Percentiles rank a stretch among this genome's conserved stretches.
These are phyloP conservation scores for Dicranocentrus wangi DNA, from an alignment of 2,888 invertebrate species.

Conservation along the genomic window DNA sequence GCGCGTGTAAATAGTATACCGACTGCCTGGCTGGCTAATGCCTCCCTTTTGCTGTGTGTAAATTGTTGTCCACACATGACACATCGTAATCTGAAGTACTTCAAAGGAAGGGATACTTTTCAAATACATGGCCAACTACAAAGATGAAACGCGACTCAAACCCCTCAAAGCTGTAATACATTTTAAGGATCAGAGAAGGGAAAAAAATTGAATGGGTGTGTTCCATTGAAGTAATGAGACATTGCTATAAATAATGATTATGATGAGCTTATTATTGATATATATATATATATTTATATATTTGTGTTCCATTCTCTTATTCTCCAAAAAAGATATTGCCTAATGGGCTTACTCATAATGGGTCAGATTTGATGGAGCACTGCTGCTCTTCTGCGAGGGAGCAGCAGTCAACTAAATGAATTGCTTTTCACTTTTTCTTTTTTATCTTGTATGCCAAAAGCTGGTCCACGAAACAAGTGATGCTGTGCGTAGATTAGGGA, in stretches of 20 bases:
- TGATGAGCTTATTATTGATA: neutral
- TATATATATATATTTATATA: constrained; percentile 6
- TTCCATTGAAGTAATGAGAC: constrained; percentile 14
- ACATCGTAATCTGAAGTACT: neutral
- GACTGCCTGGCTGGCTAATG: no score
- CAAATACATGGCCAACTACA: no score
- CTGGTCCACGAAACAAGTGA: neutral
- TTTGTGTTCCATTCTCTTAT: constrained; percentile 9
- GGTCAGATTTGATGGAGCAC: constrained; percentile 28
- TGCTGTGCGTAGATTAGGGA: neutral
- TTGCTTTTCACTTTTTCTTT: neutral
- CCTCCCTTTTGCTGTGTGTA: neutral
- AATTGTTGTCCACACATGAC: constrained; percentile 22
- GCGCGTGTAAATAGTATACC: neutral
- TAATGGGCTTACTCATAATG: constrained; percentile 40
- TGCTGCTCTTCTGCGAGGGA: neutral
- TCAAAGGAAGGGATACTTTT: no score
- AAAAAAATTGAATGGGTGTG: neutral
- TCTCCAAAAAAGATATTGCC: neutral
- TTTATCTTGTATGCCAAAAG: neutral
- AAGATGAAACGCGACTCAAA: no score
- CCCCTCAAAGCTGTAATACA: no score
- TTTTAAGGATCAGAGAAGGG: neutral
- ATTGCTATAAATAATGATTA: constrained; percentile 17
- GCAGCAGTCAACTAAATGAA: neutral